These are phyloP conservation scores for Watsonalla binaria DNA, from an alignment of 2,888 invertebrate genomes.

Conservation along the genomic window DNA sequence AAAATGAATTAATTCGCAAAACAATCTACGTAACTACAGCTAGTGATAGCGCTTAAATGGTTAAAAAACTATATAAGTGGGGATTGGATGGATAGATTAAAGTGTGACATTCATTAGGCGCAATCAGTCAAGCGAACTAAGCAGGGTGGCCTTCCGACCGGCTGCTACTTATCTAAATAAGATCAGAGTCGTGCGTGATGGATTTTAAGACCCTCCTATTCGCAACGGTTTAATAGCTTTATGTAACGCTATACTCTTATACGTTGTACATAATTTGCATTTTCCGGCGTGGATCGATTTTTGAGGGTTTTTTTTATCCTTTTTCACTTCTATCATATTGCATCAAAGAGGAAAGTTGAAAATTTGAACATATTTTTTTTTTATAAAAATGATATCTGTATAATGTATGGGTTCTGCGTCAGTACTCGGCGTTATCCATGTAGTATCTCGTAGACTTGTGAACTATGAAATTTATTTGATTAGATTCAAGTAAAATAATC, in stretches of 20 bases:
- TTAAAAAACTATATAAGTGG: slow-evolving; percentile 16
- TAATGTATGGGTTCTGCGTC: too few species aligned
- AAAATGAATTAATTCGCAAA: neutral
- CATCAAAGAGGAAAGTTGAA: too few species aligned
- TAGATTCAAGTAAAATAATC: too few species aligned
- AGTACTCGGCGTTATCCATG: too few species aligned
- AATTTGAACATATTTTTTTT: too few species aligned
- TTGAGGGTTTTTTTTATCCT: too few species aligned
- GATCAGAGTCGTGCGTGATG: slow-evolving; percentile 71
- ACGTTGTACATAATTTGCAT: neutral
- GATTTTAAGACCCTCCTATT: slow-evolving; percentile 62
- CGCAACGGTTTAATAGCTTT: slow-evolving; percentile 16
- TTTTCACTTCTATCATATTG: too few species aligned
- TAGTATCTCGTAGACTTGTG: too few species aligned
- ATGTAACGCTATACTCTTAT: slow-evolving; percentile 5
- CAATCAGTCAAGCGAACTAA: slow-evolving; percentile 71
- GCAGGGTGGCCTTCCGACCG: slow-evolving; percentile 64
- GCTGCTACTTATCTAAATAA: slow-evolving; percentile 73
- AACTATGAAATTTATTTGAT: too few species aligned
- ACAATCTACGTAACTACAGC: neutral
- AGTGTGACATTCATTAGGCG: slow-evolving; percentile 68
- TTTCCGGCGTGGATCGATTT: too few species aligned
- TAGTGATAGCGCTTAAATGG: neutral
- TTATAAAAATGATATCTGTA: too few species aligned
- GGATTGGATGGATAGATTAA: slow-evolving; percentile 47